A percentile compares a stretch with the other conserved stretches of the same genome.
These are phyloP conservation scores for Pachyramphus minor DNA, from an alignment of 2,113 vertebrate species.

Conservation along the genomic window DNA sequence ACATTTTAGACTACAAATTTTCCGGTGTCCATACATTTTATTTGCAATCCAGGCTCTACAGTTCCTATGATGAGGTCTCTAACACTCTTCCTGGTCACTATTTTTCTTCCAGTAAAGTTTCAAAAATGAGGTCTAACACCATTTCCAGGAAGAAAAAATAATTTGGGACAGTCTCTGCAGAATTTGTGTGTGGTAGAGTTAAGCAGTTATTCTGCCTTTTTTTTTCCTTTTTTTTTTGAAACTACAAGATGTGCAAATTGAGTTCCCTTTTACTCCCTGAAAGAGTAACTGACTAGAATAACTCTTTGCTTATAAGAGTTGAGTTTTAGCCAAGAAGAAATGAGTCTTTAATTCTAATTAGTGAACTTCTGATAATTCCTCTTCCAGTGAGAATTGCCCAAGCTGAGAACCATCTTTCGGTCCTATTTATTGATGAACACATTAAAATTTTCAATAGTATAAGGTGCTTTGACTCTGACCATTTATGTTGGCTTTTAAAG, in stretches of 20 bases:
- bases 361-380: background rate
- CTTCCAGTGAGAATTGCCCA: background rate
- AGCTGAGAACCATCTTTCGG: background rate
- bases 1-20: background rate
- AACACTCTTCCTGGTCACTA: background rate
- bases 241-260: background rate
- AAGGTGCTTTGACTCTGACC: background rate
- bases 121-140: background rate
- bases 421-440: background rate
- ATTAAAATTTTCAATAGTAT: background rate
- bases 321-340: background rate
- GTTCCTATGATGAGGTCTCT: background rate
- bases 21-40: background rate
- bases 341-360: background rate
- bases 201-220: background rate
- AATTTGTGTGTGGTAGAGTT: background rate
- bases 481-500: background rate
- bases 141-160: background rate
- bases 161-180: fast-evolving
- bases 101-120: background rate
- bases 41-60: background rate
- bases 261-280: background rate
- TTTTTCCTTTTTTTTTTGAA: background rate
- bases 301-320: background rate
- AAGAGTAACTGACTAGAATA: background rate